A percentile compares a stretch with the other conserved stretches of the same genome.
Conservation (phyloP, 2,888 invertebrate genomes). For the Drosophila ustulata region DNA sequence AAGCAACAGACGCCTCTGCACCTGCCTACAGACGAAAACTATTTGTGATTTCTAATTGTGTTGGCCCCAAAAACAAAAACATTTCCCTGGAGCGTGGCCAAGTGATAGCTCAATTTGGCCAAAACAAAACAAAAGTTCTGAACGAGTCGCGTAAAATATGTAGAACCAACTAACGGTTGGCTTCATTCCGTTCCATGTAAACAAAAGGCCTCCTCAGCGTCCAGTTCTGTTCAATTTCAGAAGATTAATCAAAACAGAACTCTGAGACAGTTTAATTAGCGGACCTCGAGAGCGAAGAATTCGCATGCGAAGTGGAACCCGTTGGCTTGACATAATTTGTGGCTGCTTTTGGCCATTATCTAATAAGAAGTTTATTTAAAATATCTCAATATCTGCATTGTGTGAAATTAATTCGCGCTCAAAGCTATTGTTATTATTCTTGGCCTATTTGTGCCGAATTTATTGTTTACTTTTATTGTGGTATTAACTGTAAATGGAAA, state of each 20-base stretch:
- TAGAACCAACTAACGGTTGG: constrained; percentile 67
- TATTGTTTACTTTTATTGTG: constrained; percentile 33
- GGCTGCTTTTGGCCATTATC: constrained; percentile 44
- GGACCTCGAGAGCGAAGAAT: constrained; percentile 35
- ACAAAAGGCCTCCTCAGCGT: constrained; percentile 25
- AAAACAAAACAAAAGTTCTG: constrained; percentile 36
- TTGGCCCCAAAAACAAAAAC: constrained; percentile 30
- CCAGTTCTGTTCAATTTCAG: neutral
- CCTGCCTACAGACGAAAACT: constrained; percentile 17
- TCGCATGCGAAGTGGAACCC: constrained; percentile 44
- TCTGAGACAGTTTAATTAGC: constrained; percentile 54
- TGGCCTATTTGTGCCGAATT: constrained; percentile 32
- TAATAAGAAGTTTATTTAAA: constrained; percentile 38
- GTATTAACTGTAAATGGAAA: constrained; percentile 72
- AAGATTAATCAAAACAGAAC: constrained; percentile 45
- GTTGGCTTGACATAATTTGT: constrained; percentile 57
- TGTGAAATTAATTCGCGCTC: constrained; percentile 27
- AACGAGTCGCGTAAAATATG: constrained; percentile 39
- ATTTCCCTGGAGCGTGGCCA: constrained; percentile 48
- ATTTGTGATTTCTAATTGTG: constrained; percentile 51
- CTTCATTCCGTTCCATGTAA: constrained; percentile 50
- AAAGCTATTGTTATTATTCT: constrained; percentile 34
- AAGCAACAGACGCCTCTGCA: constrained; percentile 11
- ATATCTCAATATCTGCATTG: constrained; percentile 29
- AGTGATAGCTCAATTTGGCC: constrained; percentile 21